phyloP scores from a whole-genome alignment of 1,140 invertebrate species.

The Neodiprion pinetum region DNA sequence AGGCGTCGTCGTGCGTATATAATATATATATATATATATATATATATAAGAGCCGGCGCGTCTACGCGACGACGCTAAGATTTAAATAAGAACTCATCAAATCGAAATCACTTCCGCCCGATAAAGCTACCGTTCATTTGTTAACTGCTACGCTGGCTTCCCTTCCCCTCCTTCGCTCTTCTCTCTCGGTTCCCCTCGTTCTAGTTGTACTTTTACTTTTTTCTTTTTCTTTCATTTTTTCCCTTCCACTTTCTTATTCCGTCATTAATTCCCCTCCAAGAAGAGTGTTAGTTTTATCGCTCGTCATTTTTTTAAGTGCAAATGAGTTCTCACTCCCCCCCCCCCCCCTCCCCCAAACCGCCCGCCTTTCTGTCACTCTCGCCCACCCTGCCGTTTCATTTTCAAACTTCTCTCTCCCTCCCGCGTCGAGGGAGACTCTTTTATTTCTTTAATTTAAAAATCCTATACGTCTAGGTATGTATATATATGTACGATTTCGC shows the following conservation, averaged over 20 bases:
- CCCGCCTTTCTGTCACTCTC: slow-evolving; percentile 14
- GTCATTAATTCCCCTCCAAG: slow-evolving; percentile 42
- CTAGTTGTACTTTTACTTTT: slow-evolving; percentile 25
- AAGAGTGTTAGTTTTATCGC: slow-evolving; percentile 58
- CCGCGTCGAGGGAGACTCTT: not conserved
- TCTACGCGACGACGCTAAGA: slow-evolving; percentile 34
- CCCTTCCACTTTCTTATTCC: slow-evolving; percentile 22
- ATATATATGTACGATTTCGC: slow-evolving; percentile 12
- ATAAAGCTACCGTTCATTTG: slow-evolving; percentile 59
- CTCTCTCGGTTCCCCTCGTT: slow-evolving; percentile 16
- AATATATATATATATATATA: too few species aligned
- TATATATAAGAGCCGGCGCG: not conserved
- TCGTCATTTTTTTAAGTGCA: slow-evolving; percentile 62
- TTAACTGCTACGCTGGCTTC: slow-evolving; percentile 44
- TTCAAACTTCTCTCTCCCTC: slow-evolving; percentile 19
- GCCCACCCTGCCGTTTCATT: slow-evolving; percentile 13
- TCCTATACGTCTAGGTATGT: slow-evolving; percentile 11
- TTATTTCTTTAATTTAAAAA: slow-evolving; percentile 48
- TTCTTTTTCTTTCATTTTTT: slow-evolving; percentile 16
- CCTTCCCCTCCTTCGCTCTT: slow-evolving; percentile 14
- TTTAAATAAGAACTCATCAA: slow-evolving; percentile 54
- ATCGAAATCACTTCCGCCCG: slow-evolving; percentile 61
- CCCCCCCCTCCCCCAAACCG: slow-evolving; percentile 26
- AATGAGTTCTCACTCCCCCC: slow-evolving; percentile 51
- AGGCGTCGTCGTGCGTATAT: slow-evolving; percentile 26